Conservation (phyloP, 1,140 invertebrate genomes). For the Lordiphosa stackelbergi region DNA sequence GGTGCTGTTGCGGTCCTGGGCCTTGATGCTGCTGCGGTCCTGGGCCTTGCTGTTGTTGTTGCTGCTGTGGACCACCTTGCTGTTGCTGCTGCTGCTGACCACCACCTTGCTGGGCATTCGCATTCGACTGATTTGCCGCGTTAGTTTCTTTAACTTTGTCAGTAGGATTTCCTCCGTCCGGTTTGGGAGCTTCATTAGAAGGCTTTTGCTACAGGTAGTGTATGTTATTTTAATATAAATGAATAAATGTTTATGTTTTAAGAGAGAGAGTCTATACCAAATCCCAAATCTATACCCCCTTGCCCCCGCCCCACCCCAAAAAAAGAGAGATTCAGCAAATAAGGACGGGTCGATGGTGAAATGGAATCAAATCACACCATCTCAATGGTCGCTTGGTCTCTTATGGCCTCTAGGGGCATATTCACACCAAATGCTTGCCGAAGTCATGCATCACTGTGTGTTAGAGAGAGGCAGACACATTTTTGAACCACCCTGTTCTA, state of each 20-base stretch:
- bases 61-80: slow-evolving; percentile 2
- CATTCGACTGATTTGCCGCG: slow-evolving; percentile 30
- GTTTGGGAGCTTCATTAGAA: slow-evolving; percentile 35
- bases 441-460: no score
- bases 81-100: slow-evolving; percentile 12
- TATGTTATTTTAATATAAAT: slow-evolving; percentile 12
- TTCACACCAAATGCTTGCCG: no score
- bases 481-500: no score
- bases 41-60: neutral
- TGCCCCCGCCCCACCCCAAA: no score
- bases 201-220: slow-evolving; percentile 40
- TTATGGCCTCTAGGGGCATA: no score
- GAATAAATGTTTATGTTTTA: slow-evolving; percentile 8
- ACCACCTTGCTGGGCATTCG: slow-evolving; percentile 9
- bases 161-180: slow-evolving; percentile 29
- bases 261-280: neutral
- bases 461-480: no score
- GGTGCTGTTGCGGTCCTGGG: neutral
- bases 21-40: neutral
- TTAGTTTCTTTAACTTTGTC: slow-evolving; percentile 37
- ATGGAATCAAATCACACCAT: no score
- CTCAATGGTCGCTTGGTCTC: no score
- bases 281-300: no score
- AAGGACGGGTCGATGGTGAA: no score
- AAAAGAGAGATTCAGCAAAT: no score